Base-by-base conservation (phyloP, 2,113 vertebrate species). In the Ardeotis arabs region DNA sequence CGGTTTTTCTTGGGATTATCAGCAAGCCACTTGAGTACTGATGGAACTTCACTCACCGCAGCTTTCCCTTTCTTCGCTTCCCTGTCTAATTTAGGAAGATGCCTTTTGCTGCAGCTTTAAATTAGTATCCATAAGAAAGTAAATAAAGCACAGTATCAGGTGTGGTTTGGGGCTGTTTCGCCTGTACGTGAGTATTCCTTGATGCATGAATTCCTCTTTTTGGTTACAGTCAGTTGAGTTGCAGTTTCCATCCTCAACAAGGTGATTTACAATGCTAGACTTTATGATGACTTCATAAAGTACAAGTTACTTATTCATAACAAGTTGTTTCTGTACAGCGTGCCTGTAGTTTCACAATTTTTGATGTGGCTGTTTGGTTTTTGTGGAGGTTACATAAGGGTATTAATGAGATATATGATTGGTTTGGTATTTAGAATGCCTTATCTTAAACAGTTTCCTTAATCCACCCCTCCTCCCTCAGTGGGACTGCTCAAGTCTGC, bases 91-190 rank as follows among this genome's bases (percentile, higher is more conserved):
- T 79, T 75, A 56, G 53, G 53, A 87, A 62, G 44, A 14, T 27
- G 17, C 41, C 47, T 92, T 56, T 49, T 64, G 49, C 78, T 73
- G 58, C 2, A 6, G 49, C 39, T 94, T 90, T 68, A 74, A 91
- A n/a, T 64, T 64, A 72, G 45, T 17, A 35, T 24, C 35, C 56
- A 25, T 76, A 58, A 91, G 84, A 94, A 95, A 85, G 90, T 90
- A 91, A 94, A 90, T 83, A 91, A 63, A 83, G 50, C 0, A 0
- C 22, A 39, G 29, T 93, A 52, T 92, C 89, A 45, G 16, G 35
- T 89, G 91, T 89, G 63, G 16, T 64, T 79, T 93, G 66, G 39
- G 58, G 44, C 77, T 33, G 62, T 93, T 96, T 94, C 2, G 0
- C 44, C 66, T 81, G 44, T 31, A n/a, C 72, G 52, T 23, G 31